A percentile compares a stretch with the other conserved stretches of the same genome.
These are phyloP conservation scores for Drosophila subpulchrella DNA, from an alignment of 1,140 invertebrate genomes.

Conservation along the genomic window DNA sequence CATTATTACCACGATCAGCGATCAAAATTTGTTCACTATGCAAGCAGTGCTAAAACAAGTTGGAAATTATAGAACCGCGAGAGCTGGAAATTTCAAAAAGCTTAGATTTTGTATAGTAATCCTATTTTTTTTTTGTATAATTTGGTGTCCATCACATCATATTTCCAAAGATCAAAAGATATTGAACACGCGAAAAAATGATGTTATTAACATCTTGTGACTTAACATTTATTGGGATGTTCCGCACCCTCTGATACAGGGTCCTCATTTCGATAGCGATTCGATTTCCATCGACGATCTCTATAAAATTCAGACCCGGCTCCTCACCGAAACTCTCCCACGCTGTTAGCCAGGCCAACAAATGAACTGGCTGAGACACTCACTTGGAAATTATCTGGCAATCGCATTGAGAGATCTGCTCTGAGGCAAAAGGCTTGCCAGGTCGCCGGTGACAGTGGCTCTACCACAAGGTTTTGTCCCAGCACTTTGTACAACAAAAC, in stretches of 20 bases:
- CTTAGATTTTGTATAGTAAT: no score
- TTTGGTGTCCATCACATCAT: no score
- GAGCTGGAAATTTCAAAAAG: no score
- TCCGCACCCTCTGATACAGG: background rate
- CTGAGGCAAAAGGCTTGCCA: slow-evolving; percentile 32
- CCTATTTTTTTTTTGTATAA: no score
- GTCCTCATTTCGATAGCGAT: slow-evolving; percentile 1
- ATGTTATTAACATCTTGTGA: background rate
- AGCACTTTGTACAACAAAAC: slow-evolving; percentile 51
- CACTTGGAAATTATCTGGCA: slow-evolving; percentile 28
- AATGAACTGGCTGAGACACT: slow-evolving; percentile 16
- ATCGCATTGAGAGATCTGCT: slow-evolving; percentile 40
- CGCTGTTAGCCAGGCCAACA: slow-evolving; percentile 18
- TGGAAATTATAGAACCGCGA: no score
- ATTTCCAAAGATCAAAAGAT: no score
- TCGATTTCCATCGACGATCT: background rate
- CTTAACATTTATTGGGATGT: background rate
- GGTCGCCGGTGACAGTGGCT: slow-evolving; percentile 22
- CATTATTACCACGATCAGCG: no score
- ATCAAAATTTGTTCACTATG: no score
- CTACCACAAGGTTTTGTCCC: slow-evolving; percentile 30
- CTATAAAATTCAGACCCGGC: background rate
- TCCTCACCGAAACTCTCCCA: slow-evolving; percentile 21
- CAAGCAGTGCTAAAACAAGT: no score
- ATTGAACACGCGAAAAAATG: no score